Conservation (phyloP, 2,113 vertebrate genomes). For the Colistium nudipinnis region DNA sequence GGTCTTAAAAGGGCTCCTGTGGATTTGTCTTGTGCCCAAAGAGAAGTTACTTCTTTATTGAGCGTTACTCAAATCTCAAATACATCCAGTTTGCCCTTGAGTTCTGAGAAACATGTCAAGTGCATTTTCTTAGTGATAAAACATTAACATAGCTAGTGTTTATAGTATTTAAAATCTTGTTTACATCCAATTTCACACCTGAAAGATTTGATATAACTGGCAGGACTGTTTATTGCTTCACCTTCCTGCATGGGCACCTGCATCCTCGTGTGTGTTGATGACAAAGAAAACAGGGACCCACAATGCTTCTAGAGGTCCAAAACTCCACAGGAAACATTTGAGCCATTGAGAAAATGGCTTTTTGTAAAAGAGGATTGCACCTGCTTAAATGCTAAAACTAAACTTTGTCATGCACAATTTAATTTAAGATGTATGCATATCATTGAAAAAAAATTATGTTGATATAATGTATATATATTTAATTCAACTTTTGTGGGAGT, state of each 20-base stretch:
- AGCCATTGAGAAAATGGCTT: not conserved
- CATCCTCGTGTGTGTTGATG: not conserved
- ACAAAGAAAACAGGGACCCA: not conserved
- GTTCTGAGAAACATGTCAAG: not conserved
- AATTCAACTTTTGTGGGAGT: not conserved
- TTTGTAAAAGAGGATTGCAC: not conserved
- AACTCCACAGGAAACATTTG: not conserved
- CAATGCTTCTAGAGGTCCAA: not conserved
- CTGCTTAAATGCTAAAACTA: not conserved
- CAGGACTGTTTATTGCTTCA: not conserved
- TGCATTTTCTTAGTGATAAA: not conserved
- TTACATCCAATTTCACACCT: not conserved
- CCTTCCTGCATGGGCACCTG: too few species aligned
- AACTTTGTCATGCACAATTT: not conserved
- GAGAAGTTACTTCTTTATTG: not conserved
- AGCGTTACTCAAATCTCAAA: too few species aligned
- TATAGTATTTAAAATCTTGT: not conserved
- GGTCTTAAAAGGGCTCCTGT: not conserved
- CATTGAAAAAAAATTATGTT: not conserved
- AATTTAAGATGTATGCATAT: not conserved
- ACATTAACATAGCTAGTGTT: not conserved
- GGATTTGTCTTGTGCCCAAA: too few species aligned
- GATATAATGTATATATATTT: too few species aligned
- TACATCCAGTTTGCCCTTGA: not conserved
- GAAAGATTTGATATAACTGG: not conserved